These are phyloP conservation scores for Myotis pilosus DNA, from an alignment of 2,797 vertebrate species.

Conservation along the genomic window DNA sequence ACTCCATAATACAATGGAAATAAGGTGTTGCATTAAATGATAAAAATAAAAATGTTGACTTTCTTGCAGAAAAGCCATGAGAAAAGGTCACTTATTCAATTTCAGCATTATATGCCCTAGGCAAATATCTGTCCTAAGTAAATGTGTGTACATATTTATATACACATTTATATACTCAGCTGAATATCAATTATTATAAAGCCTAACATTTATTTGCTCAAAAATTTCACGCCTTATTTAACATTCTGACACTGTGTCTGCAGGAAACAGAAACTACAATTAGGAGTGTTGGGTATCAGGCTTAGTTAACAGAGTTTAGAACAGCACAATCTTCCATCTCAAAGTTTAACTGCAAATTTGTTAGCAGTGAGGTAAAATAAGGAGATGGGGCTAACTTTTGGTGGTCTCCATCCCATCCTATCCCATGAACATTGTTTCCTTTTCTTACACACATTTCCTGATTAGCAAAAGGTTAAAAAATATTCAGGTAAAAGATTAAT, in stretches of 20 bases:
- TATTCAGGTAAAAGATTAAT: conserved; percentile 49
- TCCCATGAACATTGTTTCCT: neutral
- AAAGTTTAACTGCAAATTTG: conserved; percentile 33
- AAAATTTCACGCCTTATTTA: conserved; percentile 61
- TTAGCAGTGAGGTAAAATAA: conserved; percentile 38
- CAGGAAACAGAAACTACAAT: conserved; percentile 62
- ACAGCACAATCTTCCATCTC: conserved; percentile 51
- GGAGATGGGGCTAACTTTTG: neutral
- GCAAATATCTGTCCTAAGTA: conserved; percentile 41
- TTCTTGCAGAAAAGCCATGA: conserved; percentile 40
- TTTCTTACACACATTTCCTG: conserved; percentile 42
- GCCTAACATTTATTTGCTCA: conserved; percentile 53
- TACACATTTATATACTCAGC: conserved; percentile 24
- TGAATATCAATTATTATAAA: conserved; percentile 67
- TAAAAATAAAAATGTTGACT: conserved; percentile 44
- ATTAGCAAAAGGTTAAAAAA: conserved; percentile 42
- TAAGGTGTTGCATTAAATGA: conserved; percentile 32
- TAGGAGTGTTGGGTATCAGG: neutral
- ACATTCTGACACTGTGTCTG: conserved; percentile 50
- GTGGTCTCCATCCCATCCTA: neutral
- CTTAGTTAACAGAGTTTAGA: conserved; percentile 55
- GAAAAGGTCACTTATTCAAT: conserved; percentile 52
- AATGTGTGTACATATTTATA: conserved; percentile 24
- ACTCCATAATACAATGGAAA: conserved; percentile 24
- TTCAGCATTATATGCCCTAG: conserved; percentile 37